phyloP scores from a whole-genome alignment of 2,888 invertebrate genomes.

The Orthonevra nobilis region DNA sequence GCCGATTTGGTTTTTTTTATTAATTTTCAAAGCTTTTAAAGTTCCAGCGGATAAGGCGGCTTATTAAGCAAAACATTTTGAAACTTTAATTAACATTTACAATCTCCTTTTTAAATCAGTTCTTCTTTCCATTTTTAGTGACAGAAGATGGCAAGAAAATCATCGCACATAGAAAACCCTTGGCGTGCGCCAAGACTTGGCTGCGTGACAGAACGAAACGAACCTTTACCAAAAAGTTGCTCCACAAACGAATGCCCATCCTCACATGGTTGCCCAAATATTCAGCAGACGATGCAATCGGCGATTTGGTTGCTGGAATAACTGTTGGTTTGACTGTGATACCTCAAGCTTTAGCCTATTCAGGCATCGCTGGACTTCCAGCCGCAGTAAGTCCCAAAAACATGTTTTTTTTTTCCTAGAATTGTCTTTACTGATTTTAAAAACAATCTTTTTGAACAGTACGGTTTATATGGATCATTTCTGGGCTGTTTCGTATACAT shows the following conservation, averaged over 20 bases:
- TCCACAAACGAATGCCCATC: slow-evolving; percentile 88
- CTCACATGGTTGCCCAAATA: slow-evolving; percentile 89
- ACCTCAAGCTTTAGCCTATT: slow-evolving; percentile 92
- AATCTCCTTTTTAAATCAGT: too few species aligned
- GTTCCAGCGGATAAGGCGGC: too few species aligned
- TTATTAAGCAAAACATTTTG: too few species aligned
- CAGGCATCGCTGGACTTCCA: slow-evolving; percentile 89
- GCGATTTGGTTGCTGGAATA: slow-evolving; percentile 94
- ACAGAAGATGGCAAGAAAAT: slow-evolving; percentile 80
- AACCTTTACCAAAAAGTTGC: slow-evolving; percentile 85
- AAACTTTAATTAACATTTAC: too few species aligned
- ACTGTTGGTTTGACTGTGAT: slow-evolving; percentile 96
- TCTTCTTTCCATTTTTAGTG: slow-evolving; percentile 79
- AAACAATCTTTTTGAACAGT: slow-evolving; percentile 81
- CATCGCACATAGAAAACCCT: slow-evolving; percentile 73
- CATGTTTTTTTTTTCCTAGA: not conserved
- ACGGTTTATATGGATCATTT: slow-evolving; percentile 96
- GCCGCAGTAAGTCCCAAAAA: slow-evolving; percentile 81
- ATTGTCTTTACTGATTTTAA: too few species aligned
- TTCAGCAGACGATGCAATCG: slow-evolving; percentile 86
- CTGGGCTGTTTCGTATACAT: slow-evolving; percentile 94
- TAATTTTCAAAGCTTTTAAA: too few species aligned
- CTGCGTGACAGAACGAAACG: slow-evolving; percentile 80
- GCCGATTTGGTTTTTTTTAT: too few species aligned
- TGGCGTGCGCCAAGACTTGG: slow-evolving; percentile 79